Percentiles rank a stretch among this genome's conserved stretches.
Conservation (phyloP, 2,888 invertebrate species). For the Taphrorychus bicolor region DNA sequence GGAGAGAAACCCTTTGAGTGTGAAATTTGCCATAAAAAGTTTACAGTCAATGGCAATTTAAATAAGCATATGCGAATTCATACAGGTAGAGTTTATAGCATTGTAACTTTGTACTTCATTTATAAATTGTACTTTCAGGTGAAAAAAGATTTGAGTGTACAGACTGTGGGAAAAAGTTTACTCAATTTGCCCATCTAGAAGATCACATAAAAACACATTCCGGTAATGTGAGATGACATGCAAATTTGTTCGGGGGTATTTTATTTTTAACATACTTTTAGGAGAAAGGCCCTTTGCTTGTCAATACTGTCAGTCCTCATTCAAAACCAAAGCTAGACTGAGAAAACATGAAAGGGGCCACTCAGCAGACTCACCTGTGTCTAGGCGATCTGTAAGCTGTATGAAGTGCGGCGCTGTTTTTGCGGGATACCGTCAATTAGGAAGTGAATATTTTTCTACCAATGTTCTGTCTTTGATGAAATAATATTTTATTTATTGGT, state of each 20-base stretch:
- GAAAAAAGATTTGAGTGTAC: constrained; percentile 53
- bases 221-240: constrained; percentile 38
- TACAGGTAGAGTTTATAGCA: constrained; percentile 46
- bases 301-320: constrained; percentile 52
- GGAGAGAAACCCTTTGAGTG: constrained; percentile 56
- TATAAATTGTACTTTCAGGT: constrained; percentile 30
- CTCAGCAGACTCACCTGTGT: constrained; percentile 29
- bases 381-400: not conserved
- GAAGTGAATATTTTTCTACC: not conserved
- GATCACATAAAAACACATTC: constrained; percentile 56
- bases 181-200: constrained; percentile 55
- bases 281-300: constrained; percentile 53
- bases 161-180: constrained; percentile 53
- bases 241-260: not conserved
- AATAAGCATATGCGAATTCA: constrained; percentile 55
- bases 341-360: constrained; percentile 53
- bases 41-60: constrained; percentile 56
- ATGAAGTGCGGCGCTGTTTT: not conserved
- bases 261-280: constrained; percentile 28
- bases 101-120: no score
- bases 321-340: constrained; percentile 54
- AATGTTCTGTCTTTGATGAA: not conserved
- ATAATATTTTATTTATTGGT: not conserved
- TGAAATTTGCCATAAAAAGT: constrained; percentile 51
- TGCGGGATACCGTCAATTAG: not conserved